Evolutionary conservation across 1,140 invertebrate genomes (phyloP), one percentile per base, ranked within the genome.

Genomic region (Neodiprion virginianus): DNA sequence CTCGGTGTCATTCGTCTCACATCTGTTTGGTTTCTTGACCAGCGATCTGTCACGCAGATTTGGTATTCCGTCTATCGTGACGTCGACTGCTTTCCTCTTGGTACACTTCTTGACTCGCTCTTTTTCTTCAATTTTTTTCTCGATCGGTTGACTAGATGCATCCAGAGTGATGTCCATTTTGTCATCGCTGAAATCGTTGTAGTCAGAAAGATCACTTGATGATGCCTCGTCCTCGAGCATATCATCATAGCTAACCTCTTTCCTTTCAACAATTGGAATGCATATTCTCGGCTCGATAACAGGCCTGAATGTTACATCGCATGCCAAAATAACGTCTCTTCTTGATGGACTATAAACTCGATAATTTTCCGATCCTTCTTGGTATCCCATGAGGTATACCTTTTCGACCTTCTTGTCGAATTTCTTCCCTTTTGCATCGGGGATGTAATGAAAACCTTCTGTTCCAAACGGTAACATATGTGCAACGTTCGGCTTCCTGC

Each of bases 351-450:
- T 47, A 69, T 75, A 78, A 17, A 79, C 69, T 67, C 78, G 12
- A 40, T 80, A 80, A 77, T 80, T 78, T 50, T 71, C 14, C 14
- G 75, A 77, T 1, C 77, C 75, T 11, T 74, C 72, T 61, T 80
- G 68, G 47, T 80, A 78, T 5, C 77, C 76, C 1, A 80, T 75
- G 21, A 80, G 75, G 47, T 73, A 75, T 7, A 78, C 8, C 48
- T 73, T 75, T 71, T 72, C 12, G 4, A 69, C 72, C 67, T 78
- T 78, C 7, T 67, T 3, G 50, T 79, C 75, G 69, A 76, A 76
- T 75, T 79, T 79, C 49, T 75, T 77, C 21, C 75, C 75, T 1
- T 71, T 69, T 49, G 11, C 9, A 8, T 74, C 53, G 0, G 73
- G 74, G 10, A 74, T 48, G 1, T 74, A 28, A 17, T 21, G 67